Evolutionary conservation across 2,888 invertebrate species (phyloP), one percentile per base, ranked within the genome.

Genomic region (Eumerus sabulonum): DNA sequence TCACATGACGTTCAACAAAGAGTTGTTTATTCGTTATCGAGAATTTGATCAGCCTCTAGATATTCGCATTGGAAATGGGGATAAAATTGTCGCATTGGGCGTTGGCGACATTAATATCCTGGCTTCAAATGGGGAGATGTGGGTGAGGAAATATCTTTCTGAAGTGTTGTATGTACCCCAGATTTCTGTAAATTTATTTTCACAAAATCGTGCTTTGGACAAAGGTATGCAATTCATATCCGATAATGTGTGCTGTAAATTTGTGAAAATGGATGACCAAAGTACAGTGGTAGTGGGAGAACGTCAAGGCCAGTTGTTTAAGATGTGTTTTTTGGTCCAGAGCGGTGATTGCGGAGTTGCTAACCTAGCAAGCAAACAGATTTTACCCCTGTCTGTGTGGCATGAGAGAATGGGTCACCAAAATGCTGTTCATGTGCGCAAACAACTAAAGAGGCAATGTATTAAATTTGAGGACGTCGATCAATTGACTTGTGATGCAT

Each of bases 321-420:
- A 48, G 4, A 11, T 56, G 35, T 13, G 45, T 17, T 56, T 57
- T 17, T 14, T n/a, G 1, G 40, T 56, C 56, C 35, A 57, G 2
- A 5, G 5, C 12, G 13, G 38, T 5, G 7, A 36, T 17, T 13
- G 13, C 16, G 42, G 38, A 16, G 7, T 16, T 17, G 54, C 48
- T 1, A 56, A 56, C 11, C 19, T 48, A 18, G 16, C 12, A 40
- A 40, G n/a, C 11, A 40, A n/a, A 11, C 40, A 40, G n/a, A n/a
- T 11, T 9, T 9, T 57, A 2, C 16, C 44, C n/a, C 36, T 9
- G 40, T 53, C 82, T 47, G 17, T 74, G 5, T 85, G 83, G 84
- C 83, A 85, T 63, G 83, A 83, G 36, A 40, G 83, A 14, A 19
- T 85, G 35, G 70, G 73, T 14, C 82, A 83, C 48, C 84, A 84